Evolutionary conservation across 2,797 vertebrate genomes (phyloP), one percentile per base, ranked within the genome.

Genomic region (Smutsia gigantea): DNA sequence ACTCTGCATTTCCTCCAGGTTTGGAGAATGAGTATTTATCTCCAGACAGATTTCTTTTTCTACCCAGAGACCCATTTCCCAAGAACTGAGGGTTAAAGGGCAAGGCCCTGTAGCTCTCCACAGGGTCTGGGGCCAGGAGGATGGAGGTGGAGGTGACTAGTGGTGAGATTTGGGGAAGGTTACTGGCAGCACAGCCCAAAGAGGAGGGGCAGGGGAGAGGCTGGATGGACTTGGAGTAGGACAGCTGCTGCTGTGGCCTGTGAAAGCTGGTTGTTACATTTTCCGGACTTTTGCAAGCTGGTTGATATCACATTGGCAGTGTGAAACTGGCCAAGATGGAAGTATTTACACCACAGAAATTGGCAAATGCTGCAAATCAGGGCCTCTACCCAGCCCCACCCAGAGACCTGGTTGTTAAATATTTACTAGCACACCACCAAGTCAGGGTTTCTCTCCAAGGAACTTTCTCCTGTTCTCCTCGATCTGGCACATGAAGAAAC

Each of bases 21-120:
- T 92, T 94, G 95, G 77, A 90, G 93, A 92, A 92, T 51, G 89
- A 94, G 31, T 90, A 64, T 96, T 97, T 97, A 94, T 95, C 66
- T 94, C 95, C 93, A 97, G 96, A 97, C 51, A 95, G 92, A 93
- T 93, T 87, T 94, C 51, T 68, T 97, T 96, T 91, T 83, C 94
- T 84, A 91, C 71, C 87, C 87, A 96, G 93, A 96, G 78, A 96
- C 77, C 87, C 21, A 57, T 89, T 94, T 97, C 53, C 53, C 66
- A 94, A 92, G 90, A 96, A 82, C 81, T 87, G 78, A 87, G 77
- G 82, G 68, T 68, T 71, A 34, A 55, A 87, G 57, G 77, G 19
- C 93, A 69, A 79, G 69, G 93, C 23, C 61, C 68, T 21, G 42
- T 18, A 71, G 94, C 92, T 92, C 68, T 90, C 83, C 49, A 31